Conservation (phyloP, 2,888 invertebrate species). For the Cepaea hortensis region DNA sequence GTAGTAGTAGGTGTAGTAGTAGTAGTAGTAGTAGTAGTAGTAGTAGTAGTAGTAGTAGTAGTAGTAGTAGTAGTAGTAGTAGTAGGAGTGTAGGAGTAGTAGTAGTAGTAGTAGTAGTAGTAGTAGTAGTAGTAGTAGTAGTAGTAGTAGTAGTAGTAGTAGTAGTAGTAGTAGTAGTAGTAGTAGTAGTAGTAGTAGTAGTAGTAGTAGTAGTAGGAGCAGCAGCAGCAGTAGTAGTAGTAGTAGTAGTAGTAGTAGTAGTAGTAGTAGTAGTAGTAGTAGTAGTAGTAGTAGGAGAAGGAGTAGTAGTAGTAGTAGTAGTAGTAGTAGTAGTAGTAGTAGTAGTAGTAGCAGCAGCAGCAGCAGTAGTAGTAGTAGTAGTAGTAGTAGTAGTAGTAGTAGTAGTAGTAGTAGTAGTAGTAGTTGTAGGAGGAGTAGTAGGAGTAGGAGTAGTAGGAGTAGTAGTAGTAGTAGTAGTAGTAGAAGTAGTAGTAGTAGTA, state of each 20-base stretch:
- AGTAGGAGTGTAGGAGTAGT: constrained; percentile 10
- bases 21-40: too few species aligned
- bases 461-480: not conserved
- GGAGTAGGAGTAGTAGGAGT: not conserved
- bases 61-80: not conserved
- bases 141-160: constrained; percentile 3
- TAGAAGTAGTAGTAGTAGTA: not conserved
- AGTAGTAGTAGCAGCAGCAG: constrained; percentile 4
- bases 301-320: too few species aligned
- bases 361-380: constrained; percentile 10
- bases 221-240: constrained; percentile 13
- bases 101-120: not conserved
- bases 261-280: too few species aligned
- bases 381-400: not conserved
- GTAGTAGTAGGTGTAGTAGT: too few species aligned
- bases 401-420: too few species aligned
- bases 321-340: constrained; percentile 19
- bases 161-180: constrained; percentile 16
- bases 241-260: not conserved
- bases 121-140: not conserved
- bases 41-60: too few species aligned
- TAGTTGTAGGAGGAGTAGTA: too few species aligned
- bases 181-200: not conserved
- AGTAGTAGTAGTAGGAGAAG: too few species aligned
- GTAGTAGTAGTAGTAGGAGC: not conserved